phyloP scores from a whole-genome alignment of 2,113 vertebrate genomes.

The Ammodytes marinus region DNA sequence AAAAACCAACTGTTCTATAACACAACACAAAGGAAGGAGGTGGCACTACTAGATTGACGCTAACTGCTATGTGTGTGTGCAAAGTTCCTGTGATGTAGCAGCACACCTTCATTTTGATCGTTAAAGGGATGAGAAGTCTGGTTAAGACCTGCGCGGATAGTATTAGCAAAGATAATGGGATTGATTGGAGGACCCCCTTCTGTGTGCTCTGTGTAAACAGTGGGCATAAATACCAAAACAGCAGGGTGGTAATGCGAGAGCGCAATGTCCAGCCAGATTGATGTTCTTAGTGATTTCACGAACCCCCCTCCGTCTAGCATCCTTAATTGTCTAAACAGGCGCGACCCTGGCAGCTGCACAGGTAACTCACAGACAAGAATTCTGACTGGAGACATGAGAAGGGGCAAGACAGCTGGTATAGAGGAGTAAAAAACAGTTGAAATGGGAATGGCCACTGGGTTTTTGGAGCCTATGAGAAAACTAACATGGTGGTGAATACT shows the following conservation, averaged over 20 bases:
- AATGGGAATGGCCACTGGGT: background rate
- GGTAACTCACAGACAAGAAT: conserved; percentile 61
- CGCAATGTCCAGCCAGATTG: conserved; percentile 75
- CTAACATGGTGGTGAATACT: background rate
- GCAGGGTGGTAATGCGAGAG: conserved; percentile 81
- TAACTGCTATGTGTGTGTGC: conserved; percentile 32
- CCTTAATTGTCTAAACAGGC: conserved; percentile 80
- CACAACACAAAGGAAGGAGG: conserved; percentile 19
- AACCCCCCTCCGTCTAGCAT: conserved; percentile 56
- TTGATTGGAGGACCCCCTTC: conserved; percentile 81
- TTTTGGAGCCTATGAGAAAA: background rate
- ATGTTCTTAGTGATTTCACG: conserved; percentile 73
- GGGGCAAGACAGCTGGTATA: conserved; percentile 44
- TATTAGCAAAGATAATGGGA: conserved; percentile 79
- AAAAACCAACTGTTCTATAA: conserved; percentile 44
- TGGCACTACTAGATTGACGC: conserved; percentile 27
- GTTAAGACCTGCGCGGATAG: conserved; percentile 40
- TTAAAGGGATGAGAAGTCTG: conserved; percentile 51
- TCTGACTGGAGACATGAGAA: conserved; percentile 24
- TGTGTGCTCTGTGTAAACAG: conserved; percentile 84
- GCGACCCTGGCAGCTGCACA: conserved; percentile 79
- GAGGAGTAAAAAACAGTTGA: background rate
- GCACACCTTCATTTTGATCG: conserved; percentile 58
- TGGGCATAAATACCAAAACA: conserved; percentile 86
- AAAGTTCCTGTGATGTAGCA: conserved; percentile 33